These are phyloP conservation scores for Pseudocheirus occidentalis DNA, from an alignment of 2,797 vertebrate genomes.

Conservation along the genomic window DNA sequence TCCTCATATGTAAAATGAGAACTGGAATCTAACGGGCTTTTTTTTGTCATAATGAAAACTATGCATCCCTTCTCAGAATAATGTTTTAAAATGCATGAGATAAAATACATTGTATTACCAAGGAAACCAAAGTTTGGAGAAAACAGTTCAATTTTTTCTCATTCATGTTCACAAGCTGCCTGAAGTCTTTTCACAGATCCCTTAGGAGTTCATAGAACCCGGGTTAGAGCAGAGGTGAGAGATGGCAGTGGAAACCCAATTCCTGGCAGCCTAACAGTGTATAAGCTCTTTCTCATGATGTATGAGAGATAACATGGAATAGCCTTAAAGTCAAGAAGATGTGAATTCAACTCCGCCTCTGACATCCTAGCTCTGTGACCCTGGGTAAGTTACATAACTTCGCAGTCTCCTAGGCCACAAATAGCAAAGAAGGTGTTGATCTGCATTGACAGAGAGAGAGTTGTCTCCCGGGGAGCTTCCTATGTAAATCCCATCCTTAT, in stretches of 20 bases:
- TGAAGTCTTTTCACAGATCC: neutral
- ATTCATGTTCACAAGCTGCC: neutral
- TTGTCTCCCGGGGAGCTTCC: neutral
- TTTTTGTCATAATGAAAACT: neutral
- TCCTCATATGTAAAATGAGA: neutral
- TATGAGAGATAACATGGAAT: neutral
- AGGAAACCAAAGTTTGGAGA: neutral
- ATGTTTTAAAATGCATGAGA: neutral
- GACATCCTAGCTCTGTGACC: neutral
- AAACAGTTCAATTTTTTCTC: neutral
- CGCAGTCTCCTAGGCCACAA: neutral
- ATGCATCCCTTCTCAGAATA: neutral
- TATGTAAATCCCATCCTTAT: neutral
- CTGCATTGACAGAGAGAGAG: neutral
- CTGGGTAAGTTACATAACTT: neutral
- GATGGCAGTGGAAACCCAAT: neutral
- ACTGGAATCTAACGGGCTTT: neutral
- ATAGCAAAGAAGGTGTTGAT: neutral
- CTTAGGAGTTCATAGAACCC: neutral
- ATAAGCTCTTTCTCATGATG: neutral
- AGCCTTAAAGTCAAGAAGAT: neutral
- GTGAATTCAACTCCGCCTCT: neutral
- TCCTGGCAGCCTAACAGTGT: neutral
- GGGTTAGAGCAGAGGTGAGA: neutral
- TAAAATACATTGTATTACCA: neutral